Conservation (phyloP, 2,797 vertebrate genomes). For the Cichlasoma orientale region DNA sequence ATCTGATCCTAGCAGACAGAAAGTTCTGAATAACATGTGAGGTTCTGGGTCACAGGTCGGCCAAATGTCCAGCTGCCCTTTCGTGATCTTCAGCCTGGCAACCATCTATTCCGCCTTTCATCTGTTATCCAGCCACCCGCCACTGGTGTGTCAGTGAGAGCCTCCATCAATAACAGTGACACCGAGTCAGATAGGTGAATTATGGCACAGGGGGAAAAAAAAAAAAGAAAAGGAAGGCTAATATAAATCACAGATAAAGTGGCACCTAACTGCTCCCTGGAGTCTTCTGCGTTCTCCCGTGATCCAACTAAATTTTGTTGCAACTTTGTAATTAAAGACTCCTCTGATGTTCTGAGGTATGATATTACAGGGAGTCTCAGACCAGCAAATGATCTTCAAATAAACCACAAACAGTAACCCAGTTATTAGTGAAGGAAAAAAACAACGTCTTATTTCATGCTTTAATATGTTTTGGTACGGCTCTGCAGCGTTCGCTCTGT, state of each 20-base stretch:
- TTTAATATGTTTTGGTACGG: conserved; percentile 68
- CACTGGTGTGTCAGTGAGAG: conserved; percentile 42
- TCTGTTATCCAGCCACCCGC: conserved; percentile 51
- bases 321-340: conserved; percentile 75
- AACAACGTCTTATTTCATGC: conserved; percentile 68
- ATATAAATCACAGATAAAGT: conserved; percentile 66
- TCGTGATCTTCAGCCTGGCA: conserved; percentile 62
- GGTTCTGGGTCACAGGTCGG: conserved; percentile 71
- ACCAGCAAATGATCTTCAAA: conserved; percentile 77
- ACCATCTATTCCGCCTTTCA: conserved; percentile 69
- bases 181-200: conserved; percentile 45
- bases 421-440: conserved; percentile 72
- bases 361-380: conserved; percentile 65
- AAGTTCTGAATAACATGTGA: conserved; percentile 60
- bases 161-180: conserved; percentile 52
- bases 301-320: conserved; percentile 59
- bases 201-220: conserved; percentile 25
- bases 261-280: conserved; percentile 51
- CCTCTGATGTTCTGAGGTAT: conserved; percentile 65
- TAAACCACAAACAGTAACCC: conserved; percentile 68
- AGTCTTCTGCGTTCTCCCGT: conserved; percentile 61
- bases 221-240: conserved; percentile 32
- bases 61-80: conserved; percentile 76
- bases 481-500: conserved; percentile 54
- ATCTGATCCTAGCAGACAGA: conserved; percentile 66